phyloP scores from a whole-genome alignment of 2,797 vertebrate genomes.

The Trematomus bernacchii region DNA sequence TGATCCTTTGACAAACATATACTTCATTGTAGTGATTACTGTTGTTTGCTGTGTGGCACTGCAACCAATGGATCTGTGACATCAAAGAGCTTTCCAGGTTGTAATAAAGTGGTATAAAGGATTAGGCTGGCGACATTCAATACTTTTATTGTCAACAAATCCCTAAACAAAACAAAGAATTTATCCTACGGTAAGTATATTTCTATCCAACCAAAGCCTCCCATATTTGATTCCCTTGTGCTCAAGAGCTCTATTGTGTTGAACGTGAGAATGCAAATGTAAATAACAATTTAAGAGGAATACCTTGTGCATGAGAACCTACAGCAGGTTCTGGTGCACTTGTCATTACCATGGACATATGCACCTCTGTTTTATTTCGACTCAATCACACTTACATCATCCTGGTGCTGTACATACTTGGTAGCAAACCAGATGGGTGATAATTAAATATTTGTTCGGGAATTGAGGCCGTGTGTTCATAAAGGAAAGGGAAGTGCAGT shows the following conservation, averaged over 20 bases:
- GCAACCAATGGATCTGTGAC: slow-evolving; percentile 26
- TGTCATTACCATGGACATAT: too few relatives aligned
- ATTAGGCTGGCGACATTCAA: neutral
- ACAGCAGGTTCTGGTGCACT: too few relatives aligned
- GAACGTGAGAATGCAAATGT: too few relatives aligned
- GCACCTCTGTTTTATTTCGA: too few relatives aligned
- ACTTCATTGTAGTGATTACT: slow-evolving; percentile 33
- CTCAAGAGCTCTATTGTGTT: neutral
- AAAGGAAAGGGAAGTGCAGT: neutral
- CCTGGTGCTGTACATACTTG: neutral
- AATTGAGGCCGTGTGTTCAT: neutral
- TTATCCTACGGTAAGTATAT: neutral
- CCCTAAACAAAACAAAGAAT: neutral
- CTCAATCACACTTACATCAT: neutral
- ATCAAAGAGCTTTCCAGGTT: neutral
- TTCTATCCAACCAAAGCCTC: neutral
- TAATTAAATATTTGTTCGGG: too few relatives aligned
- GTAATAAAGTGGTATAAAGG: neutral
- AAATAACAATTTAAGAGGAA: too few relatives aligned
- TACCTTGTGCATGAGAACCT: too few relatives aligned
- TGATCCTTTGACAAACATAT: slow-evolving; percentile 62
- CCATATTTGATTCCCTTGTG: neutral
- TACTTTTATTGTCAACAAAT: slow-evolving; percentile 15
- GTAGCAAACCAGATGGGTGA: neutral
- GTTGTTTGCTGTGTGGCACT: slow-evolving; percentile 17